Evolutionary conservation across 2,888 invertebrate genomes (phyloP).

Genomic region (Chalcosyrphus nemorum): DNA sequence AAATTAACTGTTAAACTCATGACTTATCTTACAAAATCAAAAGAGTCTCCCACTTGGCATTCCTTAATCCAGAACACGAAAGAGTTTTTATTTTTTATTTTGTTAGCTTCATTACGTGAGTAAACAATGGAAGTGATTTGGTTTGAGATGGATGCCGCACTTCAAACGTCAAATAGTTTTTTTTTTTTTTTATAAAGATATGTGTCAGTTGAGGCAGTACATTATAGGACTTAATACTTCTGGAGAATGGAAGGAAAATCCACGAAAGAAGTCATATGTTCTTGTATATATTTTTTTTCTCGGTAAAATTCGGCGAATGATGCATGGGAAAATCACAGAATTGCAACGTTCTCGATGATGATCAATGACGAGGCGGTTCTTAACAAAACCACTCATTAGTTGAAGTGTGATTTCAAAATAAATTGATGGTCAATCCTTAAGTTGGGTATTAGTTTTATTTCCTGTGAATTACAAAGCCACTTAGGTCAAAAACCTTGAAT

Average conservation of each 20-base stretch:
- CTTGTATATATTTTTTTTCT: neutral
- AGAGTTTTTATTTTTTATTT: neutral
- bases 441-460: no score
- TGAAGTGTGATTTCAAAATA: neutral
- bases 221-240: neutral
- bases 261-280: neutral
- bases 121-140: conserved; percentile 22
- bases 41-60: conserved; percentile 18
- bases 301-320: neutral
- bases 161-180: conserved; percentile 18
- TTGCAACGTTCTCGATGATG: neutral
- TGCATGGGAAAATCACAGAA: neutral
- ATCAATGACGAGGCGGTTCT: neutral
- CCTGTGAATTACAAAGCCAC: neutral
- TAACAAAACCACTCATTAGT: neutral
- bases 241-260: neutral
- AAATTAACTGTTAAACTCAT: conserved; percentile 22
- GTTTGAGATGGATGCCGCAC: conserved; percentile 38
- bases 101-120: neutral
- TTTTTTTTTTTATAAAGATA: neutral
- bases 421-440: no score
- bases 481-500: neutral
- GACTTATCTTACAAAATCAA: conserved; percentile 24
- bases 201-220: conserved; percentile 24
- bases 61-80: conserved; percentile 38